These are phyloP conservation scores for Cheilosia soror DNA, from an alignment of 2,888 invertebrate genomes.

Conservation along the genomic window DNA sequence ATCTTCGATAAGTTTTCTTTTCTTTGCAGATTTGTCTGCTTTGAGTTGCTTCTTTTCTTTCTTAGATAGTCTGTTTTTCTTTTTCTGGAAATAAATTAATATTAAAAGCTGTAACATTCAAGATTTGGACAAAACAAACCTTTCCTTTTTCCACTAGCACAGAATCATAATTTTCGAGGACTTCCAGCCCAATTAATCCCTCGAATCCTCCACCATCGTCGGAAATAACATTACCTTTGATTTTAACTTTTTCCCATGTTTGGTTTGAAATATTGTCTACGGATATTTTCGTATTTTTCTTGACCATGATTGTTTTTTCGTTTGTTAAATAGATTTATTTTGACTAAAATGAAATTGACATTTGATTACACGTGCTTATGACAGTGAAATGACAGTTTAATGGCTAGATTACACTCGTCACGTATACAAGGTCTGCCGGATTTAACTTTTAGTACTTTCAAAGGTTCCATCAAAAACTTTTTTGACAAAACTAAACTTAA, in stretches of 20 bases:
- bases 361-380: slow-evolving; percentile 23
- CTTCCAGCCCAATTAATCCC: slow-evolving; percentile 91
- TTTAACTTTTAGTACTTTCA: not conserved
- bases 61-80: slow-evolving; percentile 20
- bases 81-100: slow-evolving; percentile 36
- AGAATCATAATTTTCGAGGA: slow-evolving; percentile 88
- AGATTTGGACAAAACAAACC: slow-evolving; percentile 79
- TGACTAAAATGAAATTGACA: slow-evolving; percentile 17
- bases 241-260: slow-evolving; percentile 87
- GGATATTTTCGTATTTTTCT: slow-evolving; percentile 19
- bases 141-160: slow-evolving; percentile 83
- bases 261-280: slow-evolving; percentile 50
- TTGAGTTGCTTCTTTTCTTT: slow-evolving; percentile 56
- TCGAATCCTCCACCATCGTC: slow-evolving; percentile 85
- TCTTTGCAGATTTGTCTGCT: slow-evolving; percentile 76
- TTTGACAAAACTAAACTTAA: no score
- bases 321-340: not conserved
- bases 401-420: not conserved
- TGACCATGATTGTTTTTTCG: slow-evolving; percentile 31
- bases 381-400: not conserved
- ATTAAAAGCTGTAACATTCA: not conserved
- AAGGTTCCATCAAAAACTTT: no score
- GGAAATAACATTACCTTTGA: slow-evolving; percentile 85
- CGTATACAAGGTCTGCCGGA: not conserved
- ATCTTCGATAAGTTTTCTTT: slow-evolving; percentile 78